Evolutionary conservation across 2,888 invertebrate genomes (phyloP).

Genomic region (Erynnis tages): DNA sequence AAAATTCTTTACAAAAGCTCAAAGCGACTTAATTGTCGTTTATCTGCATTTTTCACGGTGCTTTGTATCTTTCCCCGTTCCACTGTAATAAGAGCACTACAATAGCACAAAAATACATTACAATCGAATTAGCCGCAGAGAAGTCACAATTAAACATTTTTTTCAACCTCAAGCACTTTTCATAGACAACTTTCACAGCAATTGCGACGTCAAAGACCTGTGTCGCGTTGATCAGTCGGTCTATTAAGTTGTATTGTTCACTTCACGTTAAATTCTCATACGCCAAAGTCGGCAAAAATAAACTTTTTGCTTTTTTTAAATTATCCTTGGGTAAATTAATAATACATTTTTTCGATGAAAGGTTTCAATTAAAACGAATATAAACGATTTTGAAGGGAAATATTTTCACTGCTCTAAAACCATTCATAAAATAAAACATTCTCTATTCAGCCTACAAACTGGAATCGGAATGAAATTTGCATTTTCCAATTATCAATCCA

Average conservation of each 20-base stretch:
- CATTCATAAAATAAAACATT: too few species aligned
- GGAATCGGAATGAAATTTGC: conserved; percentile 2
- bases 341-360: too few species aligned
- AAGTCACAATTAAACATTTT: neutral
- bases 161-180: neutral
- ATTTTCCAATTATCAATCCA: conserved; percentile 1
- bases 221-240: too few species aligned
- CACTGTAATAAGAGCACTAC: neutral
- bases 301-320: too few species aligned
- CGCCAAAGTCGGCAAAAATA: too few species aligned
- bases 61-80: neutral
- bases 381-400: neutral
- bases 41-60: neutral
- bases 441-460: neutral
- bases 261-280: too few species aligned
- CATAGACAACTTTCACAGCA: too few species aligned
- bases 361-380: neutral
- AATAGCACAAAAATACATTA: neutral
- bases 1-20: neutral
- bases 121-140: neutral
- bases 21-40: neutral
- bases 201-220: too few species aligned
- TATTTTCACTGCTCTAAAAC: too few species aligned
- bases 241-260: too few species aligned
- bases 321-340: too few species aligned